Base-by-base conservation (phyloP, 2,797 vertebrate genomes). In the Craterocephalus amniculus region DNA sequence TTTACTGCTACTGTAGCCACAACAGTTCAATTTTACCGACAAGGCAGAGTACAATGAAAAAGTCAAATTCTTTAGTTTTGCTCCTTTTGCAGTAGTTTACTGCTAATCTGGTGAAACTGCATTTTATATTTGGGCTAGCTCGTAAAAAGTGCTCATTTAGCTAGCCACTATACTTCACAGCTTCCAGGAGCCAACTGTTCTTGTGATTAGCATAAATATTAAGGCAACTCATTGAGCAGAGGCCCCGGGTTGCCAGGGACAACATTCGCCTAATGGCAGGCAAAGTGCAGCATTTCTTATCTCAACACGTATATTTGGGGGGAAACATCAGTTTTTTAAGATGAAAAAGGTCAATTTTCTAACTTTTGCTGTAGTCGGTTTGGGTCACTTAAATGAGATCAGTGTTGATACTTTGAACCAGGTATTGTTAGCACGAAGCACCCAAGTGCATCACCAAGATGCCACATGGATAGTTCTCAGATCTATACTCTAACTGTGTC, bases 201-300 rank as follows among this genome's bases (percentile, higher is more conserved):
- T 78, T 74, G 71, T 72, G 27, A 80, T 82, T n/a, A 59, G 29
- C 69, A 56, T 38, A 51, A 55, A 74, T 32, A 4, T 45, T 58
- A n/a, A 61, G 20, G 36, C n/a, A n/a, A n/a, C n/a, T n/a, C 35
- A 34, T 34, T 6, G 32, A 36, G 14, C 14, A 16, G 12, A 38
- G 14, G 2, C 6, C 18, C 20, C 6, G 9, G 43, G 18, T 45
- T 45, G 43, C 20, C 7, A 20, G 16, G 6, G 43, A 14, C 6
- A 7, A 43, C 40, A 18, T 13, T 6, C 38, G 38, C 38, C 14
- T 8, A 40, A 40, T 13, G 38, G 4, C 38, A 16, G 18, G 38
- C 38, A 18, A 18, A 7, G 18, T 43, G 40, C 5, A 43, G 16
- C 40, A 43, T 43, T 16, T 38, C 36, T 20, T n/a, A 20, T 63